Percentiles rank a stretch among this genome's conserved stretches.
Evolutionary conservation across 2,797 vertebrate genomes (phyloP).

Genomic region (Gallinago stenura): DNA sequence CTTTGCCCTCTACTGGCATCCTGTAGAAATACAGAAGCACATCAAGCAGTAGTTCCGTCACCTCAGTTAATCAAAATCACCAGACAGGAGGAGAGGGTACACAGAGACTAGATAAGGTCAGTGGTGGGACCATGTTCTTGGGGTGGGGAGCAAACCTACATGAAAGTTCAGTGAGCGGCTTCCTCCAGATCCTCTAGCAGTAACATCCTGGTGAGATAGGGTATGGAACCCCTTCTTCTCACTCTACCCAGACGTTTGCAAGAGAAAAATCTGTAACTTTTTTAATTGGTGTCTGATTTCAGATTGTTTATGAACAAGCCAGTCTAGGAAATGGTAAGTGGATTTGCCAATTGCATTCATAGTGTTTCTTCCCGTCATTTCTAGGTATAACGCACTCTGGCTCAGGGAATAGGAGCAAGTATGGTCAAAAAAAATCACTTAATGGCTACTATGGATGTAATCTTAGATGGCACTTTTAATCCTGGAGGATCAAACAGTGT

Average conservation of each 20-base stretch:
- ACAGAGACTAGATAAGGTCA: too few relatives aligned
- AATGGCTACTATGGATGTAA: background rate
- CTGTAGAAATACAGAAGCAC: slow-evolving; percentile 34
- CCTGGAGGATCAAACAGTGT: background rate
- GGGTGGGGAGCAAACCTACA: background rate
- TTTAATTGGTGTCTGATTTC: background rate
- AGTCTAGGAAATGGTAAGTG: background rate
- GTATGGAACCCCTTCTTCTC: background rate
- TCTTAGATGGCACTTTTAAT: background rate
- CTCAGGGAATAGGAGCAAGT: background rate
- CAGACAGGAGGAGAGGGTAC: background rate
- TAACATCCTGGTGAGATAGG: rapidly evolving
- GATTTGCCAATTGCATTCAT: background rate
- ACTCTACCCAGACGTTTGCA: background rate
- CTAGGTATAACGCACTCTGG: too few relatives aligned
- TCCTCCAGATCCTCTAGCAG: background rate
- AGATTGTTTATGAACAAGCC: background rate
- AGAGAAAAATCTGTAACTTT: background rate
- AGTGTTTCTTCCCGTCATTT: background rate
- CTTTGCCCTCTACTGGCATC: slow-evolving; percentile 70
- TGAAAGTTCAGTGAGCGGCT: background rate
- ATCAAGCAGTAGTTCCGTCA: background rate
- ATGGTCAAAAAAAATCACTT: background rate
- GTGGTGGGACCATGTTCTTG: rapidly evolving
- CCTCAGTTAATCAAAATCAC: background rate